Base-by-base conservation (phyloP, 2,113 vertebrate genomes). In the Sebastes schlegelii region DNA sequence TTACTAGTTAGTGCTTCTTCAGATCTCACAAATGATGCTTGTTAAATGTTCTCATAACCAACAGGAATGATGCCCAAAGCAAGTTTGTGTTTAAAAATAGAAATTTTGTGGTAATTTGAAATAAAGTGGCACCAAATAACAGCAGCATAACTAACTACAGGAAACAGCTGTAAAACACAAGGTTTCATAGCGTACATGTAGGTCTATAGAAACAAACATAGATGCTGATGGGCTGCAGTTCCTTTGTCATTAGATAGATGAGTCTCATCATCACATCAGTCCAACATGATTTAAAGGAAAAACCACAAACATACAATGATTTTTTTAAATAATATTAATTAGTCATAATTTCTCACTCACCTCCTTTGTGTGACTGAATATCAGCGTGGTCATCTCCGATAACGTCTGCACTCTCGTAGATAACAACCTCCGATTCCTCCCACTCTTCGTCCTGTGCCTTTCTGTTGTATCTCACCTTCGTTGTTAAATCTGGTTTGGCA, bases 371-470 rank as follows among this genome's bases (percentile, higher is more conserved):
- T 60, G 65, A 49, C 8, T 21, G 61, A 23, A 10, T 40, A 42
- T 12, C 10, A 4, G 19, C 1, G 16, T 4, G 3, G 12, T 80
- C 7, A 1, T 49, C 13, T 14, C n/a, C 1, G 4, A 17, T 9
- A 21, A 7, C 1, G 1, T 71, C 72, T 3, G 9, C 8, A 6
- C 10, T 46, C 60, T 85, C 65, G 21, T 85, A 80, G 58, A 85
- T 75, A 0, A 8, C 17, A 11, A 69, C 67, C 14, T 43, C 26
- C 43, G 4, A 64, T 3, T 75, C 77, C 70, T 70, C 9, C 65
- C 58, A n/a, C 11, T 65, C 58, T 40, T 48, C 23, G 23, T 23
- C 40, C 23, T 57, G 10, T 7, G 7, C 16, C 5, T 43, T 17
- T 40, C 51, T 75, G 45, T 5, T 45, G 21, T 76, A 76, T 52